These are phyloP conservation scores for Druon quercuslanigerum DNA, from an alignment of 1,140 invertebrate genomes.

Conservation along the genomic window DNA sequence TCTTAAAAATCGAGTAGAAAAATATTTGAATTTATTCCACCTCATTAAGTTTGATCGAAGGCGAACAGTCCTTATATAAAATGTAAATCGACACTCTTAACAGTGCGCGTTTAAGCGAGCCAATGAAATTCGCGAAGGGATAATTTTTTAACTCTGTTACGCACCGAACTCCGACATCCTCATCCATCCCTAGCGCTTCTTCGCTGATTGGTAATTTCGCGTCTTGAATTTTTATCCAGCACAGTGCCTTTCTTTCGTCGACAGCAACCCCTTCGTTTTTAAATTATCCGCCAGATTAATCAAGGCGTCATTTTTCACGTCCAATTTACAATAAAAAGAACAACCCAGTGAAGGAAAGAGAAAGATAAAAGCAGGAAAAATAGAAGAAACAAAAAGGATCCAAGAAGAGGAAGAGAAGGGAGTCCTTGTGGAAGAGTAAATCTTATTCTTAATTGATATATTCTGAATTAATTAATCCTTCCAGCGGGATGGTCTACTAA, in stretches of 20 bases:
- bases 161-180: slow-evolving; percentile 46
- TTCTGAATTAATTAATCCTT: slow-evolving; percentile 77
- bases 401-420: slow-evolving; percentile 34
- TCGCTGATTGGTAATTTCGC: slow-evolving; percentile 74
- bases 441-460: slow-evolving; percentile 77
- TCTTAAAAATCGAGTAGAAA: background rate
- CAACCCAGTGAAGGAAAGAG: slow-evolving; percentile 49
- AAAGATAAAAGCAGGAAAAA: slow-evolving; percentile 35
- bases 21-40: background rate
- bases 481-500: slow-evolving; percentile 57
- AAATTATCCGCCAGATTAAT: slow-evolving; percentile 77
- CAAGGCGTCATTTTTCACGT: slow-evolving; percentile 77
- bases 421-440: slow-evolving; percentile 69
- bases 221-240: slow-evolving; percentile 76
- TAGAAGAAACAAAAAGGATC: slow-evolving; percentile 19
- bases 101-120: slow-evolving; percentile 66
- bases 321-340: slow-evolving; percentile 76
- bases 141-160: slow-evolving; percentile 76
- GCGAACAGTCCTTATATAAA: background rate
- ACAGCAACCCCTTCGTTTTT: slow-evolving; percentile 75
- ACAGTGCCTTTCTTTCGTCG: slow-evolving; percentile 48
- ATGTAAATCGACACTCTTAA: slow-evolving; percentile 40
- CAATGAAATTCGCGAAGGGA: slow-evolving; percentile 71
- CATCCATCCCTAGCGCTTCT: slow-evolving; percentile 41
- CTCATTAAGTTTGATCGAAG: background rate